Evolutionary conservation across 2,113 vertebrate genomes (phyloP).

Genomic region (Neopipo cinnamomea): DNA sequence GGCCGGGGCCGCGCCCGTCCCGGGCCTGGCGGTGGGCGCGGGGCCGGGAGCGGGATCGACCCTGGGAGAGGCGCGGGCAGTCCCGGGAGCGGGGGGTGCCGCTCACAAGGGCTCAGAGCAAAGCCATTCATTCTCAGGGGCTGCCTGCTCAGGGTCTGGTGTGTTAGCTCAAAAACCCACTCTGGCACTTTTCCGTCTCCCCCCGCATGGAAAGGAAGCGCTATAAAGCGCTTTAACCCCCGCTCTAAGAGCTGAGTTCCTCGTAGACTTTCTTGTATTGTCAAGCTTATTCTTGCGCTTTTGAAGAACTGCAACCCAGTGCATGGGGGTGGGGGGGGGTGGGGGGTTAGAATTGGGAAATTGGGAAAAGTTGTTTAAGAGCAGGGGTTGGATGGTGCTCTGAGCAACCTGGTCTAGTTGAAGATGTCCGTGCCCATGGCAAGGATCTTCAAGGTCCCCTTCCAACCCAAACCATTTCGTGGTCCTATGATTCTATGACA

Average conservation of each 20-base stretch:
- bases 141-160: neutral
- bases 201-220: accelerated
- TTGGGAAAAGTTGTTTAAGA: neutral
- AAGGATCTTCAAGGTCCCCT: neutral
- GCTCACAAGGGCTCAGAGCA: accelerated
- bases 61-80: accelerated
- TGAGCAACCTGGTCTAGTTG: neutral
- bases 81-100: accelerated
- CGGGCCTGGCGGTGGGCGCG: no score
- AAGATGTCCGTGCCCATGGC: no score
- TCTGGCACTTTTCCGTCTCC: accelerated
- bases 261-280: accelerated
- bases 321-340: no score
- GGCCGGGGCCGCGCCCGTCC: neutral
- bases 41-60: no score
- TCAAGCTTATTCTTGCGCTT: neutral
- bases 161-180: accelerated
- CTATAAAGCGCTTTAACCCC: neutral
- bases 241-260: accelerated
- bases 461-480: no score
- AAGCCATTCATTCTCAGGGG: accelerated
- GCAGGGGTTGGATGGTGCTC: no score
- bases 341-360: no score
- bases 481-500: no score
- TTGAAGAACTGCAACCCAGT: neutral